These are phyloP conservation scores for Myotis findleyi DNA, from an alignment of 2,797 vertebrate genomes.

Conservation along the genomic window DNA sequence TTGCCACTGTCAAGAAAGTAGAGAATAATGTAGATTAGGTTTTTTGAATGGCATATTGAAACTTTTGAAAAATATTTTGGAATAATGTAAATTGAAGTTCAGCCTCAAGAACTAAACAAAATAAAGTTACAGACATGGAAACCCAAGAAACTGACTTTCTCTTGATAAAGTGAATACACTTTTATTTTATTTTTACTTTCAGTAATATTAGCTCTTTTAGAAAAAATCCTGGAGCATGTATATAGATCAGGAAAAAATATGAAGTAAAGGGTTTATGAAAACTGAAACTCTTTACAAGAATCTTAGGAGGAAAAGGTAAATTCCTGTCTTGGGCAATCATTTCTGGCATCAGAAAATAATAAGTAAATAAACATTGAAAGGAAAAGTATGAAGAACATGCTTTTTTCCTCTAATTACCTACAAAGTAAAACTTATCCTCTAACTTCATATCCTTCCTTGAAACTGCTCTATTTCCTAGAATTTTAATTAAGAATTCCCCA, in stretches of 20 bases:
- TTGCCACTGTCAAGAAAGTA: background rate
- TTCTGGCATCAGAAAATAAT: background rate
- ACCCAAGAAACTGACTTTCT: background rate
- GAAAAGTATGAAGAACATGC: background rate
- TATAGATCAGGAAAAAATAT: background rate
- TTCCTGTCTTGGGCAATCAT: background rate
- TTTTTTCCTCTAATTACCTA: background rate
- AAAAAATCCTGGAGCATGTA: background rate
- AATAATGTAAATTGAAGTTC: background rate
- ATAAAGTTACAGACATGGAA: background rate
- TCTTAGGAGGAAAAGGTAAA: background rate
- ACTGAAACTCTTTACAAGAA: conserved; percentile 43
- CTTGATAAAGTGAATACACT: background rate
- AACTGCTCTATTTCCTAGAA: conserved; percentile 37
- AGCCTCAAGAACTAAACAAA: background rate
- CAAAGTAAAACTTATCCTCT: background rate
- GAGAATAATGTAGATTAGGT: background rate
- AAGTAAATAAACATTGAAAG: conserved; percentile 25
- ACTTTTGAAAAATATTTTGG: conserved; percentile 28
- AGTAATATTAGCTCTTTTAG: background rate
- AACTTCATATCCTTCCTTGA: conserved; percentile 38
- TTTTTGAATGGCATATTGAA: background rate
- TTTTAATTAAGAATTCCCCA: conserved; percentile 12
- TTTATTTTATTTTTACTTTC: conserved; percentile 47
- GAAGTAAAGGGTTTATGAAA: background rate